These are phyloP conservation scores for Zaprionus gabonicus DNA, from an alignment of 1,140 invertebrate genomes.

Conservation along the genomic window DNA sequence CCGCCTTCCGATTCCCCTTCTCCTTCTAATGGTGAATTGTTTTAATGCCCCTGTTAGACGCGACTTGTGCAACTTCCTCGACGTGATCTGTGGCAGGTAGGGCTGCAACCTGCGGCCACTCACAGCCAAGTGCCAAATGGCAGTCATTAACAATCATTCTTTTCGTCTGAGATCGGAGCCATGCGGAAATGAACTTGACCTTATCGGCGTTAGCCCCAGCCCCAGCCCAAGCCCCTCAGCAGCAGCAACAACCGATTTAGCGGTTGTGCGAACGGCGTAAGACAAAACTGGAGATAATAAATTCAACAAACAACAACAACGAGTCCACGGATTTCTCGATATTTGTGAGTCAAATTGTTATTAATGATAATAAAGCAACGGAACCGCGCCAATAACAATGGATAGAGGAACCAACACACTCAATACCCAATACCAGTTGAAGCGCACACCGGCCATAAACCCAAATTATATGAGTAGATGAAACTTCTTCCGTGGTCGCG, in stretches of 20 bases:
- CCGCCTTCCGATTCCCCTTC: conserved; percentile 1
- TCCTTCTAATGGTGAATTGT: conserved; percentile 63
- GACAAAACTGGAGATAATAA: conserved; percentile 68
- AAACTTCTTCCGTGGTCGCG: conserved; percentile 56
- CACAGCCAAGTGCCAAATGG: conserved; percentile 24
- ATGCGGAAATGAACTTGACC: conserved; percentile 80
- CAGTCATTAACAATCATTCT: conserved; percentile 35
- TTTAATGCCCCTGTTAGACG: conserved; percentile 50
- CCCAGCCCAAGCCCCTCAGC: conserved; percentile 28
- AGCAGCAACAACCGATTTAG: conserved; percentile 19
- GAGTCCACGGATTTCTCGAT: conserved; percentile 45
- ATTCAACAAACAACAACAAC: conserved; percentile 45
- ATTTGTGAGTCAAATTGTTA: conserved; percentile 75
- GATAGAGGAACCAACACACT: not conserved
- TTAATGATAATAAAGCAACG: conserved; percentile 74
- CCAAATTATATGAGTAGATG: not conserved
- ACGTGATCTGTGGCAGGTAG: conserved; percentile 10
- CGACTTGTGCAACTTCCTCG: conserved; percentile 73
- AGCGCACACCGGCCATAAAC: not conserved
- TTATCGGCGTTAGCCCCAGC: conserved; percentile 53
- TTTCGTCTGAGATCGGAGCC: conserved; percentile 32
- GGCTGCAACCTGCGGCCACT: conserved; percentile 26
- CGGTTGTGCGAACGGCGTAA: conserved; percentile 48
- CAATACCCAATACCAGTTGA: not conserved
- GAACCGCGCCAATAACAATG: conserved; percentile 56